Base-by-base conservation (phyloP, 37 sponge, comb jelly and placozoan species). In the Oscarella lobularis region DNA sequence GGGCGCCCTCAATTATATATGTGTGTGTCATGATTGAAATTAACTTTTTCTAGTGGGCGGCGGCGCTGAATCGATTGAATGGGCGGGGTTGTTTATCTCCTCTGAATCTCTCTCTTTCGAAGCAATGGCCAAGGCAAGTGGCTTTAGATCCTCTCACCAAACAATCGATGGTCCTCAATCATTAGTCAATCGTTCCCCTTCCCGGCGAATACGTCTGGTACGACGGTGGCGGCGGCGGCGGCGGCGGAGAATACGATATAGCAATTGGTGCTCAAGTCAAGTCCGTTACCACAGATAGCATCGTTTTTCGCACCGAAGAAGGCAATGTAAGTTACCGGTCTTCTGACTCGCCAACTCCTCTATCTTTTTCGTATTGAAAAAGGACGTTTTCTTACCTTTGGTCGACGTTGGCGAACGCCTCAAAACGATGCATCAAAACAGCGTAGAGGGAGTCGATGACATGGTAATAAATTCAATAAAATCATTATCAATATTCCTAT, bases 191-290 rank as follows among this genome's bases (percentile, higher is more conserved):
- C 71, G 29, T 68, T 4, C 71, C 71, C 6, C 31, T 68, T 4
- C 71, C 71, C 33, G 71, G 71, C 6, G 71, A 68, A 29, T 68
- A 68, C 33, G 71, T 68, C 35, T 68, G 71, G 71, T 68, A 68
- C 31, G 71, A 68, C 31, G 5, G 35, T 5, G 29, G 4, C 5
- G 35, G 6, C 35, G 20, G 20, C 60, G 60, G 60, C 9, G n/a
- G n/a, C n/a, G 60, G 60, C 9, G 60, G 60, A 48, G 71, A 68
- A 14, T 68, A 34, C 71, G 6, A 4, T 35, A 14, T 68, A 4
- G 35, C 71, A 30, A 20, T 68, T 20, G 71, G 71, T 29, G 71
- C 71, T 4, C 6, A 68, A 68, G 71, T 68, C 6, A 68, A 68
- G 71, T 34, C 71, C 35, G 71, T 68, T 14, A 68, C 71, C 5